phyloP scores from a whole-genome alignment of 2,797 vertebrate genomes.

The Remorina albescens region DNA sequence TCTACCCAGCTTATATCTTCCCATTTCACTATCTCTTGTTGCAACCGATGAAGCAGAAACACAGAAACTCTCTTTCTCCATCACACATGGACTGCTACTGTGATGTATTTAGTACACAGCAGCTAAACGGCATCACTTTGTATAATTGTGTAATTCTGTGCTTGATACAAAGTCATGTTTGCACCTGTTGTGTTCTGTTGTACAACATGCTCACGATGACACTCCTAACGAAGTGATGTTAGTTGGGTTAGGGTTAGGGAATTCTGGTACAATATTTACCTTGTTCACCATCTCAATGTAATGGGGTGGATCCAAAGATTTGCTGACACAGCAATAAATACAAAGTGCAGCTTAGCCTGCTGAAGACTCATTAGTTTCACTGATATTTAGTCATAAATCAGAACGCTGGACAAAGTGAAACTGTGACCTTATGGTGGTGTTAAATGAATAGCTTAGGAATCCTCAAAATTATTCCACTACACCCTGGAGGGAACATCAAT shows the following conservation, averaged over 20 bases:
- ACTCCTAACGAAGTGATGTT: background rate
- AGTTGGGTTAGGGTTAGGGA: no score
- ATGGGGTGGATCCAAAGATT: background rate
- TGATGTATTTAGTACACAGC: background rate
- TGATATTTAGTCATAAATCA: background rate
- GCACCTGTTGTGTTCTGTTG: background rate
- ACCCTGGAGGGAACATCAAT: background rate
- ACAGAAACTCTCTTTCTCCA: constrained; percentile 3
- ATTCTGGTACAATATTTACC: constrained; percentile 6
- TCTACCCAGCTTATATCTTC: constrained; percentile 13
- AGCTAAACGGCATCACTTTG: background rate
- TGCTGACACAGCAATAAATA: background rate
- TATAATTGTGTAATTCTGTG: background rate
- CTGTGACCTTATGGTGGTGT: background rate
- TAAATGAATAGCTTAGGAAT: background rate
- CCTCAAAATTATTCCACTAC: background rate
- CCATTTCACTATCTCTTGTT: constrained; percentile 19
- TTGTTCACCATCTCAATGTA: background rate
- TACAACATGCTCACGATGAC: background rate
- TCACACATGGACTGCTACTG: background rate
- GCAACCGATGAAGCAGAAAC: constrained; percentile 34
- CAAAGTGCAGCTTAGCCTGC: no score
- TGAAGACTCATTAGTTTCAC: background rate
- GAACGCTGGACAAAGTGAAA: background rate
- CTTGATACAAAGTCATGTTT: background rate